Base-by-base conservation (phyloP, 2,888 invertebrate genomes). In the Brachycybe producta region DNA sequence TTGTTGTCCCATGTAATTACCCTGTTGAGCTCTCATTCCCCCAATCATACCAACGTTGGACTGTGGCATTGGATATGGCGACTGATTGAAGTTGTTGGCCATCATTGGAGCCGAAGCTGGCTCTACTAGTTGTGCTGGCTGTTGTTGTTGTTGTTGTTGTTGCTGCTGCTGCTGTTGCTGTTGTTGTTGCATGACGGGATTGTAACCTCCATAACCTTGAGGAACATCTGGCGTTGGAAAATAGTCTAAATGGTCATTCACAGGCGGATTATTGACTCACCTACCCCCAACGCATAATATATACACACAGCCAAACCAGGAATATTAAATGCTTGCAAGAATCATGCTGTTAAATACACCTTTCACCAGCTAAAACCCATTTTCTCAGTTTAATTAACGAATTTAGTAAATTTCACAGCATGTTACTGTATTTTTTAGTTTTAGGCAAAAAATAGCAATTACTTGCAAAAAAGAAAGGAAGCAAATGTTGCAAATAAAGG, bases 1-100 rank as follows among this genome's bases (percentile, higher is more conserved):
- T 40, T 46, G 51, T 19, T 49, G 42, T 45, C 51, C 40, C 52
- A 54, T 47, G 21, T 43, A 24, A 21, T 32, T 47, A 15, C 34
- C 42, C 5, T 55, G 51, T 17, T 45, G 49, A 11, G 54, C 52
- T 30, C 55, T 27, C 39, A 57, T 52, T 27, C 54, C 56, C 5
- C 52, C 48, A 41, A 47, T 51, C 49, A 51, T 56, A 30, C 51
- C 52, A 51, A 28, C 52, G 44, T 50, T 50, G 39, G 41, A 51
- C 52, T 17, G 47, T n/a, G 47, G 26, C 15, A 47, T 34, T 13
- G 52, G 27, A 11, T 38, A 41, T 1, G 27, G 24, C 24, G 24
- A 27, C 28, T 54, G 54, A 11, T 45, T 42, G 36, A 52, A 52
- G 27, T 42, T 52, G n/a, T 30, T 34, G 3, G 51, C 23, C 21